Conservation (phyloP, 2,888 invertebrate genomes). For the Punctoribates punctum region DNA sequence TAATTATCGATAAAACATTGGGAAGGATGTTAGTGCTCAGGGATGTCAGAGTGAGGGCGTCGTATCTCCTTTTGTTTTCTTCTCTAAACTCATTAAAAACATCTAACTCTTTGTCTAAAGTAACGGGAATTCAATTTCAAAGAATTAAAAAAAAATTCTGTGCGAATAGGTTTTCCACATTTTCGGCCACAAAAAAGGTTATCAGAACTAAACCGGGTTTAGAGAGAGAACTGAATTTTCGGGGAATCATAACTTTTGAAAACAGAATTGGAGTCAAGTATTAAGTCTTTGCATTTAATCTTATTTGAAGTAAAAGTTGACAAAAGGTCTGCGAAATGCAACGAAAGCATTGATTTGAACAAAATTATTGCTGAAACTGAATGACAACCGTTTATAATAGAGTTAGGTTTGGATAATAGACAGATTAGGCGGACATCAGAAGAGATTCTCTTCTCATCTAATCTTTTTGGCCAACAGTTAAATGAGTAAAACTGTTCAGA, state of each 20-base stretch:
- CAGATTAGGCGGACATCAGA: constrained; percentile 13
- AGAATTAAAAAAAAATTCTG: too few species aligned
- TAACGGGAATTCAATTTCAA: too few species aligned
- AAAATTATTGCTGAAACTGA: constrained; percentile 4
- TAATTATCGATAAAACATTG: constrained; percentile 26
- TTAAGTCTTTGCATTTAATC: neutral
- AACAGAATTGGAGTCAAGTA: neutral
- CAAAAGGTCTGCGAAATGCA: neutral
- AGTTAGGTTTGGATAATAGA: constrained; percentile 27
- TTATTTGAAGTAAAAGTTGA: neutral
- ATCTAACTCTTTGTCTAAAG: too few species aligned
- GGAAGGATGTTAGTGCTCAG: neutral
- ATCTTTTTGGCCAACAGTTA: constrained; percentile 3
- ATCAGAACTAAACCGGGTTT: too few species aligned
- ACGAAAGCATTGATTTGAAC: constrained; percentile 3
- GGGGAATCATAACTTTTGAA: neutral
- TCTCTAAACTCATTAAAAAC: too few species aligned
- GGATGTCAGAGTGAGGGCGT: neutral
- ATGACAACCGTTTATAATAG: constrained; percentile 22
- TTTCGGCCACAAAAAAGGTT: too few species aligned
- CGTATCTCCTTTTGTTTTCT: neutral
- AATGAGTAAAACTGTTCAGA: constrained; percentile 1
- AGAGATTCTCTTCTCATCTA: constrained; percentile 21
- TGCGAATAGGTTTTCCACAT: too few species aligned
- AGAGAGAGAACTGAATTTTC: neutral